phyloP scores from a whole-genome alignment of 2,113 vertebrate genomes.

The Pelodiscus sinensis region DNA sequence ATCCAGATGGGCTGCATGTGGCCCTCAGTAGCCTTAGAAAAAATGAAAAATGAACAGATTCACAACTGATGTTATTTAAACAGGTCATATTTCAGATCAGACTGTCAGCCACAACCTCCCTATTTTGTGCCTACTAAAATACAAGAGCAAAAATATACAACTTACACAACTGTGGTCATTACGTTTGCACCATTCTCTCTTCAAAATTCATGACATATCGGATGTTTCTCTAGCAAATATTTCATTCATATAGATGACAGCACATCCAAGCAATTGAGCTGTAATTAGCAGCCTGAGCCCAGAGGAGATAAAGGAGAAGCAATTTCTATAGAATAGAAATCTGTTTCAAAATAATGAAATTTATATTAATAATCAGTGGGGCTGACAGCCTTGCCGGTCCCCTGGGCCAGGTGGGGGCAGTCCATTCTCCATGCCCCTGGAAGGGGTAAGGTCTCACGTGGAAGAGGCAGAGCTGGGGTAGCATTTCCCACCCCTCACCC shows the following conservation, averaged over 20 bases:
- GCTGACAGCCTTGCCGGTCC: no score
- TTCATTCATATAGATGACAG: neutral
- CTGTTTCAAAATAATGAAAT: neutral
- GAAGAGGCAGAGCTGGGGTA: no score
- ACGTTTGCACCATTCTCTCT: neutral
- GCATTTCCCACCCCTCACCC: no score
- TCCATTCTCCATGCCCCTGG: no score
- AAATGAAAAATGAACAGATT: neutral
- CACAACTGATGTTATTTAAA: fast-evolving
- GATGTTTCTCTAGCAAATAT: neutral
- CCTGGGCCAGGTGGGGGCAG: no score
- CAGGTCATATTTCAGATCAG: neutral
- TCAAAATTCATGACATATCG: neutral
- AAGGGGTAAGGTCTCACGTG: no score
- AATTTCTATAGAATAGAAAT: neutral
- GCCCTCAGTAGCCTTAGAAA: neutral
- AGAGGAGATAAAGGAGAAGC: neutral
- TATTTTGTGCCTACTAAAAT: neutral
- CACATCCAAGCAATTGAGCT: neutral
- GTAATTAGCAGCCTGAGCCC: neutral
- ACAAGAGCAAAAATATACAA: neutral
- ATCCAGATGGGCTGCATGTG: no score
- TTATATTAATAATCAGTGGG: neutral
- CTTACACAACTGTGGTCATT: neutral
- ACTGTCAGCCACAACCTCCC: neutral